A percentile compares a stretch with the other conserved stretches of the same genome.
phyloP scores from a whole-genome alignment of 2,113 vertebrate genomes.

The Trichechus manatus region DNA sequence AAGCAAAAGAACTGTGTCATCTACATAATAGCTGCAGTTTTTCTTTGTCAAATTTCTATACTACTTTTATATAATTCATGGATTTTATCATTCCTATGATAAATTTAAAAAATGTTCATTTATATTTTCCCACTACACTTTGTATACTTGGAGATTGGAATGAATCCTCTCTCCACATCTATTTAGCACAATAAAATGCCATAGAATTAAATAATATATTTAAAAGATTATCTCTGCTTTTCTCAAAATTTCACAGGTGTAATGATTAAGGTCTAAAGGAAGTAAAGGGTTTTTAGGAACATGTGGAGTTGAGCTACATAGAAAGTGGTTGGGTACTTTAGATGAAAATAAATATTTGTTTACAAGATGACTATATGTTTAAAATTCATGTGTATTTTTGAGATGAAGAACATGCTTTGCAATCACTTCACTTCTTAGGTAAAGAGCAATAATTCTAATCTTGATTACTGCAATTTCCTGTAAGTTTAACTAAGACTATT shows the following conservation, averaged over 20 bases:
- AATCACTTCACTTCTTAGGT: slow-evolving; percentile 11
- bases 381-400: slow-evolving; percentile 38
- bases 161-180: neutral
- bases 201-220: neutral
- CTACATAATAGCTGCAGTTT: neutral
- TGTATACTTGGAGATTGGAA: neutral
- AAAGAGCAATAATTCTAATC: neutral
- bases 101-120: neutral
- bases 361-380: neutral
- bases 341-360: neutral
- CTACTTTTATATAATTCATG: neutral
- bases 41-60: neutral
- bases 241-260: neutral
- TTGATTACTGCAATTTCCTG: slow-evolving; percentile 18
- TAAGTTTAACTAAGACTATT: neutral
- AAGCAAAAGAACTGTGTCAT: neutral
- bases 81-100: neutral
- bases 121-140: neutral
- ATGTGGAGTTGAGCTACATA: neutral
- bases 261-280: neutral
- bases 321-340: neutral
- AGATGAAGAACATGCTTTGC: neutral
- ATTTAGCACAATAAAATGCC: neutral
- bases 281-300: neutral
- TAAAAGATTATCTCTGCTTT: neutral